phyloP scores from a whole-genome alignment of 2,888 invertebrate genomes.

The Archips crataeganus region DNA sequence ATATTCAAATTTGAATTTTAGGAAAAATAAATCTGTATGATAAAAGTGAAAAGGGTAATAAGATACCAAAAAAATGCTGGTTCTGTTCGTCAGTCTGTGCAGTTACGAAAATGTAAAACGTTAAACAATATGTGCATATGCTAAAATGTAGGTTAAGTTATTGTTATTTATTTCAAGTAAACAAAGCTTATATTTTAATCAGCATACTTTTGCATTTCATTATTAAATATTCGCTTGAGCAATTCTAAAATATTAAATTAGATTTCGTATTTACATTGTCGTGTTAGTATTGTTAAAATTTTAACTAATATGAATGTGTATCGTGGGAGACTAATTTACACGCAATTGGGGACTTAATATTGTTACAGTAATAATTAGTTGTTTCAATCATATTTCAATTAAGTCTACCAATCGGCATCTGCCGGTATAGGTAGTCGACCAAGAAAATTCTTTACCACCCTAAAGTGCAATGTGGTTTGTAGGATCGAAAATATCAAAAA shows the following conservation, averaged over 20 bases:
- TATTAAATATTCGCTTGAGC: background rate
- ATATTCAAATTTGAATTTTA: too few relatives aligned
- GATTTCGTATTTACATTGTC: background rate
- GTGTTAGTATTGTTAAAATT: background rate
- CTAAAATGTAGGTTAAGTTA: background rate
- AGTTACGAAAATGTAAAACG: background rate
- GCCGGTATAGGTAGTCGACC: too few relatives aligned
- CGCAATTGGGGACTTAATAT: background rate
- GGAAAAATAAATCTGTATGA: too few relatives aligned
- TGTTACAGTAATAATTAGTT: slow-evolving; percentile 4
- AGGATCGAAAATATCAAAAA: too few relatives aligned
- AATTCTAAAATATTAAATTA: background rate
- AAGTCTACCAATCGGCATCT: too few relatives aligned
- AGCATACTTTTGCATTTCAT: slow-evolving; percentile 6
- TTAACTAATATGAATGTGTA: background rate
- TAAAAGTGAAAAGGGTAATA: too few relatives aligned
- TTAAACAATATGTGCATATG: background rate
- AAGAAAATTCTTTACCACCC: too few relatives aligned
- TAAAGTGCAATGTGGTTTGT: too few relatives aligned
- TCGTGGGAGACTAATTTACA: background rate
- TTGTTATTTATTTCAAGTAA: background rate
- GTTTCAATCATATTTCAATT: background rate
- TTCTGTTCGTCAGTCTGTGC: too few relatives aligned
- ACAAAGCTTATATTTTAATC: background rate
- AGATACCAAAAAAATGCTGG: too few relatives aligned